phyloP scores from a whole-genome alignment of 37 sponge, comb jelly and placozoan species.

The Diacarnus erythraeanus region DNA sequence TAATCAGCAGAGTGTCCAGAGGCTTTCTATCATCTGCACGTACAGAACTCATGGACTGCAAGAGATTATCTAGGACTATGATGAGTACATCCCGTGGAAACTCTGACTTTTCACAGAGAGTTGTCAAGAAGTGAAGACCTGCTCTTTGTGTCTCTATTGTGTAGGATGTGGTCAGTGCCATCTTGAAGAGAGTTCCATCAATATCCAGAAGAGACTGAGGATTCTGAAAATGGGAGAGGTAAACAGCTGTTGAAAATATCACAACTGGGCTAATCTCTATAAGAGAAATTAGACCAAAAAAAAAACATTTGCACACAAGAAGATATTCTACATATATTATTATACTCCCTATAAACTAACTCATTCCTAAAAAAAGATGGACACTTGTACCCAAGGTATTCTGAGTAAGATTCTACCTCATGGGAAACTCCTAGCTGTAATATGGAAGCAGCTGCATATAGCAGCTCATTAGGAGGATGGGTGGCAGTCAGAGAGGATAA shows the following conservation, averaged over 20 bases:
- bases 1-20: neutral
- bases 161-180: neutral
- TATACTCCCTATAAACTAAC: too few species aligned
- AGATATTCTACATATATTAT: too few species aligned
- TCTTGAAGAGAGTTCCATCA: neutral
- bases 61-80: neutral
- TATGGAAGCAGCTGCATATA: conserved; percentile 37
- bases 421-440: conserved; percentile 4
- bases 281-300: too few species aligned
- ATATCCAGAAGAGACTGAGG: neutral
- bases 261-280: neutral
- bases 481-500: neutral
- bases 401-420: neutral
- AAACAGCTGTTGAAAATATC: too few species aligned
- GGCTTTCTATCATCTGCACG: neutral
- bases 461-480: conserved; percentile 37
- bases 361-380: too few species aligned
- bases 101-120: conserved; percentile 1
- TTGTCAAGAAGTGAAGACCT: conserved; percentile 22
- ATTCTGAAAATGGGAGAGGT: neutral
- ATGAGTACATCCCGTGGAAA: neutral
- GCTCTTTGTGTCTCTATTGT: conserved; percentile 22
- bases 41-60: neutral
- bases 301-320: too few species aligned
- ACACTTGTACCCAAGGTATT: too few species aligned